These are phyloP conservation scores for Solenopsis fugax DNA, from an alignment of 1,140 invertebrate genomes.

Conservation along the genomic window DNA sequence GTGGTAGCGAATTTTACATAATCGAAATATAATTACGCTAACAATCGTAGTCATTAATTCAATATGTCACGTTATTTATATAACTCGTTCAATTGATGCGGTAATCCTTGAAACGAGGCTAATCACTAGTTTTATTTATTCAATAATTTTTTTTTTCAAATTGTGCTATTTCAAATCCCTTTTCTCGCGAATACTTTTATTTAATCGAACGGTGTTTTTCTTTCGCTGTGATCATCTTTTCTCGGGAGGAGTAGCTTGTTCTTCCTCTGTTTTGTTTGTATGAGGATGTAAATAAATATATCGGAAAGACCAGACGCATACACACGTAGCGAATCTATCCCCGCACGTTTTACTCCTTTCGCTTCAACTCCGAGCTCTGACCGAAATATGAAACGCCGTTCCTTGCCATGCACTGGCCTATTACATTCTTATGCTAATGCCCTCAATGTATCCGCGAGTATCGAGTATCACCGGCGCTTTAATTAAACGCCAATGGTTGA, in stretches of 20 bases:
- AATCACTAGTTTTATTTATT: background rate
- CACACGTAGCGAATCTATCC: background rate
- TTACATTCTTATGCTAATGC: conserved; percentile 60
- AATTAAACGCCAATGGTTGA: conserved; percentile 49
- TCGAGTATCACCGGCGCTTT: conserved; percentile 39
- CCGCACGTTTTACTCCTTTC: conserved; percentile 26
- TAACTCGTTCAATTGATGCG: background rate
- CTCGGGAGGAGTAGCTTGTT: too few species aligned
- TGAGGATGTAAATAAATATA: background rate
- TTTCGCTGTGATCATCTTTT: background rate
- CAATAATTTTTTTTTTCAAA: background rate
- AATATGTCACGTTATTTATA: background rate
- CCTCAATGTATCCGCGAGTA: conserved; percentile 30
- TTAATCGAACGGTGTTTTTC: background rate
- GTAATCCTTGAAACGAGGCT: background rate
- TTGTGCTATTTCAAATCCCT: background rate
- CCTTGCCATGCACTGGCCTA: conserved; percentile 4
- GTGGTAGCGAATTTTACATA: background rate
- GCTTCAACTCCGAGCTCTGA: conserved; percentile 16
- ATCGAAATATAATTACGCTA: background rate
- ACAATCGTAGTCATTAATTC: background rate
- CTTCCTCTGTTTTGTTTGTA: background rate
- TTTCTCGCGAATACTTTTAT: background rate
- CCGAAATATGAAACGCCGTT: conserved; percentile 51
- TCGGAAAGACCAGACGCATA: background rate